Percentiles rank a stretch among this genome's conserved stretches.
These are phyloP conservation scores for Arnoldichthys spilopterus DNA, from an alignment of 2,797 vertebrate species.

Conservation along the genomic window DNA sequence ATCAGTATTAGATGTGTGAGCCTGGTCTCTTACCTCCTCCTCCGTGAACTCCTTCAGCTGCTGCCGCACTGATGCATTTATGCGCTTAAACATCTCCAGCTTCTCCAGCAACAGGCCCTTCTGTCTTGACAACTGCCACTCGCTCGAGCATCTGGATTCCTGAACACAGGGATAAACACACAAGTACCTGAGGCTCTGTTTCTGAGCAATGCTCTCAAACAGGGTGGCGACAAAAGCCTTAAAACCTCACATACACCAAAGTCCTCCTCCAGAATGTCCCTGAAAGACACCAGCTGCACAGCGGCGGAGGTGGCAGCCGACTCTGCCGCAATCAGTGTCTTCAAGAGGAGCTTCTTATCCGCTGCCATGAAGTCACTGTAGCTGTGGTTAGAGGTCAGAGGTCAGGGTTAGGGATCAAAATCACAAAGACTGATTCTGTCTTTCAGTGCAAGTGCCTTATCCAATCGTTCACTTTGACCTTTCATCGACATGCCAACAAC, in stretches of 20 bases:
- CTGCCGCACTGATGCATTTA: slow-evolving; percentile 77
- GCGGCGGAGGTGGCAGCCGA: slow-evolving; percentile 74
- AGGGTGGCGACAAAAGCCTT: no score
- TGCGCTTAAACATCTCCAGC: slow-evolving; percentile 76
- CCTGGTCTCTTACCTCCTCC: slow-evolving; percentile 71
- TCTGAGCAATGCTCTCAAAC: no score
- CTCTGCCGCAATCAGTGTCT: slow-evolving; percentile 76
- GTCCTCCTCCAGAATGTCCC: slow-evolving; percentile 74
- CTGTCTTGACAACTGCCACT: slow-evolving; percentile 71
- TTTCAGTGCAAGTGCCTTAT: no score
- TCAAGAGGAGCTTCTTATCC: slow-evolving; percentile 65
- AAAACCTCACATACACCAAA: slow-evolving; percentile 68
- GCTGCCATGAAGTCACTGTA: slow-evolving; percentile 20
- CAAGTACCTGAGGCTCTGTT: no score
- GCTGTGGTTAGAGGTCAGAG: no score
- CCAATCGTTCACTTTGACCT: no score
- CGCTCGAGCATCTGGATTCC: slow-evolving; percentile 62
- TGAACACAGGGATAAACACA: no score
- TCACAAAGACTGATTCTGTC: no score
- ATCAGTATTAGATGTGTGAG: not conserved
- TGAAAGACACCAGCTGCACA: slow-evolving; percentile 79
- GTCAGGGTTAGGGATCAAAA: not conserved
- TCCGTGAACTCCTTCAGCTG: slow-evolving; percentile 74
- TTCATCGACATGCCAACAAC: no score
- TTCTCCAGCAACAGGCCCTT: slow-evolving; percentile 80